Percentiles rank a stretch among this genome's conserved stretches.
phyloP scores from a whole-genome alignment of 1,140 invertebrate genomes.

The Pogonomyrmex californicus region DNA sequence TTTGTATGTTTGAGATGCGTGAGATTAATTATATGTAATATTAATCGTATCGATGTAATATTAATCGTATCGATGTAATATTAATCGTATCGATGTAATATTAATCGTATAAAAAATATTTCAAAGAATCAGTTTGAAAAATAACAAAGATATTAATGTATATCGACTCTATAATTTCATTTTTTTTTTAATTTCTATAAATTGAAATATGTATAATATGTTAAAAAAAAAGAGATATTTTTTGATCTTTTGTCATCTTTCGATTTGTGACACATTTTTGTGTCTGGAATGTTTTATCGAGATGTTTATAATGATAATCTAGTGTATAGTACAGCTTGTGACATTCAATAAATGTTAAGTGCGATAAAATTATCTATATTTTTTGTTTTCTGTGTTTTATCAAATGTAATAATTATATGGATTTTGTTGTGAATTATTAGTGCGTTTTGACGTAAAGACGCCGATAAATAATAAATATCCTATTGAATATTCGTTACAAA shows the following conservation, averaged over 20 bases:
- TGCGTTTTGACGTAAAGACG: background rate
- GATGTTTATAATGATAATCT: background rate
- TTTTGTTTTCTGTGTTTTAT: background rate
- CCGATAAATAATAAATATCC: background rate
- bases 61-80: no score
- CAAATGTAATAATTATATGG: background rate
- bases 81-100: no score
- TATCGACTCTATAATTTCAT: background rate
- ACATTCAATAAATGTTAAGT: constrained; percentile 23
- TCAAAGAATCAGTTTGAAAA: background rate
- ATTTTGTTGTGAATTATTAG: background rate
- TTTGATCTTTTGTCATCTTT: background rate
- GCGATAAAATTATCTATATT: background rate
- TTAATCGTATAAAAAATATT: background rate
- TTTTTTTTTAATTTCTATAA: constrained; percentile 5
- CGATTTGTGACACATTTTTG: background rate
- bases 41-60: no score
- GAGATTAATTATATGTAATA: no score
- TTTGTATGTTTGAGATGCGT: background rate
- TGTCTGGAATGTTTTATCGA: background rate
- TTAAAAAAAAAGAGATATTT: background rate
- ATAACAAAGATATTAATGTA: background rate
- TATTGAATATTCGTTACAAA: constrained; percentile 3
- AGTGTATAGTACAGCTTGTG: background rate
- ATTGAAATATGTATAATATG: background rate